A percentile compares a stretch with the other conserved stretches of the same genome.
phyloP scores from a whole-genome alignment of 2,888 invertebrate species.

The Cyclophora albipunctata region DNA sequence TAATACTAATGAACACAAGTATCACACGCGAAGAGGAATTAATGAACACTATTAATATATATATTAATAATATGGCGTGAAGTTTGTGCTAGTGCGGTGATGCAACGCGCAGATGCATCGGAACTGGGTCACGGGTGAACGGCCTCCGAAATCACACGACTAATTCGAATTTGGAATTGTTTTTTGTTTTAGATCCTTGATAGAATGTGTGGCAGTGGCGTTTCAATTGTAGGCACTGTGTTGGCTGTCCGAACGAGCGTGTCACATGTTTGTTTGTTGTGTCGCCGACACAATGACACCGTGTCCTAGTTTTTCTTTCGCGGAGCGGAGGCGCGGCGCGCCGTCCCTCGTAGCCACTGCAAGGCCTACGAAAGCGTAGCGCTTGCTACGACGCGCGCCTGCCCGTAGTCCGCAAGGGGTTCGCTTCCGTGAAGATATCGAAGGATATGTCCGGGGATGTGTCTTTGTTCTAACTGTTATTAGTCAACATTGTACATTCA shows the following conservation, averaged over 20 bases:
- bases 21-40: constrained; percentile 41
- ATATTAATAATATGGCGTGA: not conserved
- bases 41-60: constrained; percentile 30
- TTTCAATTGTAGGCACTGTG: constrained; percentile 30
- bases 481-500: too few relatives aligned
- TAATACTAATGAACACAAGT: constrained; percentile 65
- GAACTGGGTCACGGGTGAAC: constrained; percentile 63
- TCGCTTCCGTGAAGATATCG: constrained; percentile 51
- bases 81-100: constrained; percentile 39
- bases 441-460: constrained; percentile 31
- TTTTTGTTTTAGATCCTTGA: constrained; percentile 3
- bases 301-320: constrained; percentile 44
- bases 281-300: constrained; percentile 48
- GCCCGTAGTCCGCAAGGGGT: constrained; percentile 33
- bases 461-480: not conserved
- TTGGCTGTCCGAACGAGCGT: constrained; percentile 23
- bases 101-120: constrained; percentile 57
- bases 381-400: constrained; percentile 54
- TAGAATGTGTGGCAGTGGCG: constrained; percentile 38
- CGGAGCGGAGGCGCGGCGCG: constrained; percentile 41
- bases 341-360: constrained; percentile 58
- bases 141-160: constrained; percentile 33
- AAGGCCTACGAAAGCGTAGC: constrained; percentile 65
- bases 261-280: constrained; percentile 38
- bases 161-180: constrained; percentile 14